Base-by-base conservation (phyloP, 2,113 vertebrate species). In the Poeciliopsis prolifica region DNA sequence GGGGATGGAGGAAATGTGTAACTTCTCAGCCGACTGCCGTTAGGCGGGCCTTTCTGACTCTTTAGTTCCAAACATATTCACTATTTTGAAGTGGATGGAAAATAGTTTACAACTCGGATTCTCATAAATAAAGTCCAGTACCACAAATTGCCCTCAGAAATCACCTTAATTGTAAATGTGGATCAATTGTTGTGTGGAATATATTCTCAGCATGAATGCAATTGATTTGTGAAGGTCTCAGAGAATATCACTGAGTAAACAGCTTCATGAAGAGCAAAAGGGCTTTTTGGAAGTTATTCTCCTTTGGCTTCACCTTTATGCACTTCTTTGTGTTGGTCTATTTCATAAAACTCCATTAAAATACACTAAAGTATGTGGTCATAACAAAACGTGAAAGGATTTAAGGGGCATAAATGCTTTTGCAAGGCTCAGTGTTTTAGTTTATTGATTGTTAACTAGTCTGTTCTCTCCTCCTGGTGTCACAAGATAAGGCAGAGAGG, bases 361-460 rank as follows among this genome's bases (percentile, higher is more conserved):
- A 10, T 58, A n/a, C 22, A 58, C 24, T 58, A 58, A 58, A 58
- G 51, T 24, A 10, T n/a, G 22, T n/a, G 51, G 51, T 58, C 6
- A 24, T n/a, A 58, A 58, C 22, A 9, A 19, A 58, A 58, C n/a
- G 51, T 58, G 51, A 58, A 58, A 58, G 51, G 51, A 24, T n/a
- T 58, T n/a, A 58, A 22, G 51, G 24, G 6, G 22, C n/a, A 58
- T 58, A 58, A 58, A 9, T 58, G 51, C 24, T n/a, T 58, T 58
- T 58, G 51, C 51, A 58, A 58, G 51, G 51, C 22, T 10, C 19
- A 11, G 64, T 85, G 86, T 88, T 89, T 88, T 82, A 82, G 81
- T 86, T 88, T 92, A 93, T 92, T 92, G 91, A 93, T 91, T 87
- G 86, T 86, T 85, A 88, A 89, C 87, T 17, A 35, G 77, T 62